Percentiles rank a stretch among this genome's conserved stretches.
Evolutionary conservation across 1,140 invertebrate species (phyloP).

Genomic region (Homalodisca vitripennis): DNA sequence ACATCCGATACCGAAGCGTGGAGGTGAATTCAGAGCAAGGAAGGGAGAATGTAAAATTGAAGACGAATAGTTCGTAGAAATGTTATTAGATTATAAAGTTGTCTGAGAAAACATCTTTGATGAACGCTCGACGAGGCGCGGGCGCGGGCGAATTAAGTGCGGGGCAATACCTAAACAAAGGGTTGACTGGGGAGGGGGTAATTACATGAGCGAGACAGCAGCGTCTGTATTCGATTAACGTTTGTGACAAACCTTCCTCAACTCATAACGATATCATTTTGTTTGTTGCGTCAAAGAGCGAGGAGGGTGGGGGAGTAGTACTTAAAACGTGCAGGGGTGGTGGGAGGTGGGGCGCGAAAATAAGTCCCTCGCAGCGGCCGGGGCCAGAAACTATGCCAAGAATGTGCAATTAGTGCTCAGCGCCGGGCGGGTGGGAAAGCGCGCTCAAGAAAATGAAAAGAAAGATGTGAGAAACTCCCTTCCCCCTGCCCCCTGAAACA

Average conservation of each 20-base stretch:
- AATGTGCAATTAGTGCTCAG: slow-evolving; percentile 43
- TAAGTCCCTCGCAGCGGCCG: slow-evolving; percentile 32
- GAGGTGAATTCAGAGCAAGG: too few relatives aligned
- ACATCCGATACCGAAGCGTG: too few relatives aligned
- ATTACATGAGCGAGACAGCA: slow-evolving; percentile 4
- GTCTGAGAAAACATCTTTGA: slow-evolving; percentile 10
- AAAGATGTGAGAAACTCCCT: slow-evolving; percentile 33
- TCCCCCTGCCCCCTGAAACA: neutral
- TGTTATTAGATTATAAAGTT: slow-evolving; percentile 15
- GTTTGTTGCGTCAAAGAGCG: slow-evolving; percentile 22
- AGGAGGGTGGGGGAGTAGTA: slow-evolving; percentile 12
- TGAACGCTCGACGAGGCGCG: neutral
- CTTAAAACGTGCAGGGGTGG: slow-evolving; percentile 8
- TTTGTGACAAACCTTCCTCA: slow-evolving; percentile 16
- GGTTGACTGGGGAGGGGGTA: neutral
- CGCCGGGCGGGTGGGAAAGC: slow-evolving; percentile 27
- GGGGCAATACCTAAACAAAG: slow-evolving; percentile 12
- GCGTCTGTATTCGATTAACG: slow-evolving; percentile 1
- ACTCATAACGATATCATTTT: slow-evolving; percentile 34
- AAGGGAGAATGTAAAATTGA: too few relatives aligned
- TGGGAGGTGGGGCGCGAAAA: slow-evolving; percentile 34
- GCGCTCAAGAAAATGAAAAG: slow-evolving; percentile 38
- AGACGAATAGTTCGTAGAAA: slow-evolving; percentile 17
- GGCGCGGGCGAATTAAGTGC: neutral
- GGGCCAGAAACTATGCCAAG: slow-evolving; percentile 41